Conservation (phyloP, 2,797 vertebrate species). For the Arctocebus calabarensis region DNA sequence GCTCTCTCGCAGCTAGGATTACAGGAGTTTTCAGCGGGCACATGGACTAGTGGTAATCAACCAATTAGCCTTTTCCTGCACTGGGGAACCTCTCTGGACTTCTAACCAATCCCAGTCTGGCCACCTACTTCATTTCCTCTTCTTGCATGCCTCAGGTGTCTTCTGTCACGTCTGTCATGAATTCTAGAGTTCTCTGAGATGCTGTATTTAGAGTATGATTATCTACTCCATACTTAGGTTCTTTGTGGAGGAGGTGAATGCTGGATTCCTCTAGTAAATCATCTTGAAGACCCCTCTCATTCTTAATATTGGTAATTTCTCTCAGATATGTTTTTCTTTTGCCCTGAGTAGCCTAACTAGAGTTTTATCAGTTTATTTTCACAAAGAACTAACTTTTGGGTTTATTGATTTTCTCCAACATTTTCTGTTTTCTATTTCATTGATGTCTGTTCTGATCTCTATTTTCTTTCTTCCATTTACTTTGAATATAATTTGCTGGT, state of each 20-base stretch:
- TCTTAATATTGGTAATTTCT: not conserved
- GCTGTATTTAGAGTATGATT: not conserved
- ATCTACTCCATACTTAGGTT: not conserved
- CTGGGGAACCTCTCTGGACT: not conserved
- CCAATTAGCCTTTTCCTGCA: not conserved
- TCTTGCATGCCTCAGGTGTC: not conserved
- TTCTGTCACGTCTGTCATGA: not conserved
- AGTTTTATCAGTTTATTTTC: constrained; percentile 28
- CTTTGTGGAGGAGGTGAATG: not conserved
- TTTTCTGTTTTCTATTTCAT: not conserved
- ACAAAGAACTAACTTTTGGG: not conserved
- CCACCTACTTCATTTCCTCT: not conserved
- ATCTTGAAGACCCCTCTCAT: not conserved
- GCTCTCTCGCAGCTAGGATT: not conserved
- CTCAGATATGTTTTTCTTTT: not conserved
- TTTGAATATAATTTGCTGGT: not conserved
- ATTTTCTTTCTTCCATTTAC: not conserved
- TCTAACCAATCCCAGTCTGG: not conserved
- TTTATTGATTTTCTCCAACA: not conserved
- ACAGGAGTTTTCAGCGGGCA: not conserved
- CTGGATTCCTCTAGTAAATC: not conserved
- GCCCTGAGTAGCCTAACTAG: not conserved
- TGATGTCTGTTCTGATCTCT: not conserved
- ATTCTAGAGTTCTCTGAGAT: not conserved
- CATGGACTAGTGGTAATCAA: not conserved